Percentiles rank a stretch among this genome's conserved stretches.
Conservation (phyloP, 2,888 invertebrate genomes). For the Plagiodera versicolora region DNA sequence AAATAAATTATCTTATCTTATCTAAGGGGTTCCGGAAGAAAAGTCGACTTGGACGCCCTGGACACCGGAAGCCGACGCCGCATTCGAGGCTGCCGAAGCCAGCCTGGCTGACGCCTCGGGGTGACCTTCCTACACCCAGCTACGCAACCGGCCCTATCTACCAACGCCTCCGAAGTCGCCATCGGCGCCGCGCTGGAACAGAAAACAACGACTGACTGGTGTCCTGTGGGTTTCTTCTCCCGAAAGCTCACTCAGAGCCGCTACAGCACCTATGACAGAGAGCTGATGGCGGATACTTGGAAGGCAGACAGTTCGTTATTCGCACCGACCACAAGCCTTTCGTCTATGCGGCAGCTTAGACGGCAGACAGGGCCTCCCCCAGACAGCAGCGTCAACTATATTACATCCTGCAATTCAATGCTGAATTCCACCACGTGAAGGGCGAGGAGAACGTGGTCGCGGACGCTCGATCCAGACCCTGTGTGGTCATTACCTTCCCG, state of each 20-base stretch:
- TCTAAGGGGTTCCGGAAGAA: too few species aligned
- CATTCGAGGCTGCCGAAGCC: too few species aligned
- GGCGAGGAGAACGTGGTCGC: too few species aligned
- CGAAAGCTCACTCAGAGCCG: constrained; percentile 19
- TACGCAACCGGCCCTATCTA: background rate
- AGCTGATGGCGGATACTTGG: constrained; percentile 38
- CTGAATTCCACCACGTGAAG: too few species aligned
- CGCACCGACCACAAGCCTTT: constrained; percentile 47
- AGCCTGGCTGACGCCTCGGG: background rate
- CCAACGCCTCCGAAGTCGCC: background rate
- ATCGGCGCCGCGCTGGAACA: background rate
- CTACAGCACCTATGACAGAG: background rate
- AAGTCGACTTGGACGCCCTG: too few species aligned
- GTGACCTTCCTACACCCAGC: background rate
- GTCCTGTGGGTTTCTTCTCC: constrained; percentile 21
- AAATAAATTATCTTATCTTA: too few species aligned
- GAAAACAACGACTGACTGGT: background rate
- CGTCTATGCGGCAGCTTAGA: constrained; percentile 5
- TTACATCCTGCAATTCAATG: too few species aligned
- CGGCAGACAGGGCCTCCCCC: constrained; percentile 2
- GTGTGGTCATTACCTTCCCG: constrained; percentile 30
- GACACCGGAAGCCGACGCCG: too few species aligned
- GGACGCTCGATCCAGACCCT: constrained; percentile 7
- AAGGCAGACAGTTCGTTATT: constrained; percentile 43
- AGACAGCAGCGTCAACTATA: too few species aligned